Conservation (phyloP, 2,797 vertebrate species). For the Thaleichthys pacificus region DNA sequence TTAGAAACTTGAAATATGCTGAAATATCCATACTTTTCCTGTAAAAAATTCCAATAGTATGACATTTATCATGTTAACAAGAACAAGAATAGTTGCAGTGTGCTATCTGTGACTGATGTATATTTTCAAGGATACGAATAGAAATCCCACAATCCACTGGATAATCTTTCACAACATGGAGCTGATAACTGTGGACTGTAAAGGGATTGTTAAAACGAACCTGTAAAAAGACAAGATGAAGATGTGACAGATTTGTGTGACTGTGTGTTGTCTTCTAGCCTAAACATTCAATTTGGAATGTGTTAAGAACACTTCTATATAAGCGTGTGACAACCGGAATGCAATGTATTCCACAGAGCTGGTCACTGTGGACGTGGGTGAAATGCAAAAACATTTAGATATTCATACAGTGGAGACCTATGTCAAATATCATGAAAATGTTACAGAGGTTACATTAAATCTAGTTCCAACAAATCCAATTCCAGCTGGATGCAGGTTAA, state of each 20-base stretch:
- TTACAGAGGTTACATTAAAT: conserved; percentile 60
- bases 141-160: conserved; percentile 16
- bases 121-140: conserved; percentile 10
- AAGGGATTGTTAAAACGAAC: conserved; percentile 23
- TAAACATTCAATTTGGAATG: conserved; percentile 32
- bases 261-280: conserved; percentile 46
- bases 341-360: conserved; percentile 63
- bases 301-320: conserved; percentile 42
- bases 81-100: conserved; percentile 45
- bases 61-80: conserved; percentile 25
- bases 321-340: conserved; percentile 28
- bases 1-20: conserved; percentile 38
- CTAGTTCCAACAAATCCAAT: conserved; percentile 50
- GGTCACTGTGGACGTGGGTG: conserved; percentile 62
- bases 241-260: conserved; percentile 55
- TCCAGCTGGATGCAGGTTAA: conserved; percentile 66
- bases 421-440: conserved; percentile 49
- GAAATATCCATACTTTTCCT: conserved; percentile 42
- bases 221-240: conserved; percentile 27
- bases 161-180: conserved; percentile 22
- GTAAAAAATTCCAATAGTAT: conserved; percentile 24
- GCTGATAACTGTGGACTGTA: conserved; percentile 30
- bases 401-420: conserved; percentile 45
- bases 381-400: conserved; percentile 24
- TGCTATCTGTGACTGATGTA: conserved; percentile 33